phyloP scores from a whole-genome alignment of 2,797 vertebrate genomes.

The Tokudaia tokunoshimensis region DNA sequence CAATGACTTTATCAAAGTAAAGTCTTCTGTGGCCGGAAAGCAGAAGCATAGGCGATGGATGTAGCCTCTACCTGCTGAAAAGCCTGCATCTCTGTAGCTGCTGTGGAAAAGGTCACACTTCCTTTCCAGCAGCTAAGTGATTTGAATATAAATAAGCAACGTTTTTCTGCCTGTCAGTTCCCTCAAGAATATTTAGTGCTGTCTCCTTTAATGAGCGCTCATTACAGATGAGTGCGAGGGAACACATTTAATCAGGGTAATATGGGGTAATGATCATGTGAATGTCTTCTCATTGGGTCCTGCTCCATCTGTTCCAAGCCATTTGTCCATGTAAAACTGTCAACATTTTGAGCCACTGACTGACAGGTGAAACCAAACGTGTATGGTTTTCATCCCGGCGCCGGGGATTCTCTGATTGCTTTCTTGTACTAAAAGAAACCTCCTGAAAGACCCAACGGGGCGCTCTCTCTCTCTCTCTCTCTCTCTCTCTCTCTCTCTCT shows the following conservation, averaged over 20 bases:
- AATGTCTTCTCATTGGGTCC: constrained; percentile 34
- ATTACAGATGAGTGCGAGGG: constrained; percentile 58
- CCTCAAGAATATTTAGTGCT: constrained; percentile 64
- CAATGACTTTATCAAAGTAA: background rate
- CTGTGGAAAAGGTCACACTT: constrained; percentile 38
- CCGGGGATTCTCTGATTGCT: constrained; percentile 33
- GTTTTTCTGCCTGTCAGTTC: constrained; percentile 51
- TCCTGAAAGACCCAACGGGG: background rate
- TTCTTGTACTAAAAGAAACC: background rate
- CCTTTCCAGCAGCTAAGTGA: constrained; percentile 53
- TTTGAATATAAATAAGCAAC: constrained; percentile 65
- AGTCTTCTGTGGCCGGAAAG: background rate
- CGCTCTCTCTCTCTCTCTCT: background rate
- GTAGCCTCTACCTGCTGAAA: constrained; percentile 12
- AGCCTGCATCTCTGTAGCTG: background rate
- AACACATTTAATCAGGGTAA: constrained; percentile 74
- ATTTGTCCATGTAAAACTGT: constrained; percentile 63
- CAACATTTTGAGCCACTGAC: background rate
- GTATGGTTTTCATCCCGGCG: background rate
- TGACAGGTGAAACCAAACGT: constrained; percentile 53
- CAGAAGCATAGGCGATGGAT: background rate
- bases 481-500: too few species aligned
- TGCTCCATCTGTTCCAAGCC: constrained; percentile 67
- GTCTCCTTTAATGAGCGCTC: constrained; percentile 74
- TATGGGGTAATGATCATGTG: constrained; percentile 64